Percentiles rank a stretch among this genome's conserved stretches.
phyloP scores from a whole-genome alignment of 2,797 vertebrate genomes.

The Lepilemur septentrionalis region DNA sequence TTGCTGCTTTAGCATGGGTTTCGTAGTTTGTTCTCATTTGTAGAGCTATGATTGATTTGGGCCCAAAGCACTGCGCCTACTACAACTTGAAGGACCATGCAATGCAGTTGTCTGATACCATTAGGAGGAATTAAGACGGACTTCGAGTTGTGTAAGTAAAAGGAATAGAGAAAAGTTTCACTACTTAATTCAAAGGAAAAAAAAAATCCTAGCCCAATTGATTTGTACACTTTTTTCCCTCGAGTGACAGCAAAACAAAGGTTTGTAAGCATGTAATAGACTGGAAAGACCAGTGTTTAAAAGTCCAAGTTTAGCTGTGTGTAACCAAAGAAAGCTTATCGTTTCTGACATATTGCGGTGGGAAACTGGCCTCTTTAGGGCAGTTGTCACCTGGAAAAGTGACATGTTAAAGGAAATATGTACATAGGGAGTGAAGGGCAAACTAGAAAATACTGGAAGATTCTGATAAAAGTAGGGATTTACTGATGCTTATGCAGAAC shows the following conservation, averaged over 20 bases:
- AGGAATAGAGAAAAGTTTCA: constrained; percentile 64
- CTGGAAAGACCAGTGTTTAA: constrained; percentile 61
- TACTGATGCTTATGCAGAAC: constrained; percentile 72
- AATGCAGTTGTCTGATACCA: constrained; percentile 76
- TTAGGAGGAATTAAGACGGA: constrained; percentile 77
- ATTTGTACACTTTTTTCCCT: constrained; percentile 76
- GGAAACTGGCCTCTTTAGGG: constrained; percentile 79
- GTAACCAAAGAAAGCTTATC: constrained; percentile 64
- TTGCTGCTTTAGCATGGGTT: constrained; percentile 63
- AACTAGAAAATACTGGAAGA: constrained; percentile 76
- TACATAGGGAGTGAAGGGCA: constrained; percentile 69
- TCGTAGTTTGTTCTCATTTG: constrained; percentile 74
- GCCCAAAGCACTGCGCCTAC: constrained; percentile 57
- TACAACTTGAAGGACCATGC: constrained; percentile 46
- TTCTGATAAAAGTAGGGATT: constrained; percentile 62
- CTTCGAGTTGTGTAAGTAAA: constrained; percentile 72
- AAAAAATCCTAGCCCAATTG: constrained; percentile 74
- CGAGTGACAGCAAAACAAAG: constrained; percentile 83
- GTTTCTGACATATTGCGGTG: constrained; percentile 78
- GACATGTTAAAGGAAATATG: constrained; percentile 80
- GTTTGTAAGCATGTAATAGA: constrained; percentile 76
- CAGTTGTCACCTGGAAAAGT: constrained; percentile 78
- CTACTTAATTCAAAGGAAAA: constrained; percentile 78
- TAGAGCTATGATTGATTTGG: constrained; percentile 77
- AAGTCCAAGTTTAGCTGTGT: constrained; percentile 71